These are phyloP conservation scores for Tarsius wallacei DNA, from an alignment of 2,797 vertebrate genomes.

Conservation along the genomic window DNA sequence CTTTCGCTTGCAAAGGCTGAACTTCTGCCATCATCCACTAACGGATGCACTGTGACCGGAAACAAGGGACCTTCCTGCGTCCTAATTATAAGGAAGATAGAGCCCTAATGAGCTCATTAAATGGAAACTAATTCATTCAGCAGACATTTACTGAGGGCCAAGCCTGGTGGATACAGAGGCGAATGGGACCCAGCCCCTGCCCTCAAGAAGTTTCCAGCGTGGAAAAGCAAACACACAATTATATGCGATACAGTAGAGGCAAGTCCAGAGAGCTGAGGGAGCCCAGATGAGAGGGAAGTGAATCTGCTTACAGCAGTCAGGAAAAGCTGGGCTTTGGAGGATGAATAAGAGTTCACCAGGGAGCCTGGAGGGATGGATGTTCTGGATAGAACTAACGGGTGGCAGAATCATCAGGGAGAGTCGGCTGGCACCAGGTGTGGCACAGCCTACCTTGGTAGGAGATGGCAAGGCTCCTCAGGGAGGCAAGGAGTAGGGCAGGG, in stretches of 20 bases:
- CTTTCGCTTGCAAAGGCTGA: background rate
- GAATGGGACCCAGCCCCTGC: background rate
- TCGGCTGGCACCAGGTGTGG: background rate
- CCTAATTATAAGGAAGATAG: background rate
- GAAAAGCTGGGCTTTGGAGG: background rate
- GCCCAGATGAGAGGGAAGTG: background rate
- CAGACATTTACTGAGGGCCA: background rate
- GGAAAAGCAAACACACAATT: background rate
- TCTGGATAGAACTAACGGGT: background rate
- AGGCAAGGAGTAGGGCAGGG: background rate
- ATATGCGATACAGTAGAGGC: background rate
- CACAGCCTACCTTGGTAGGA: background rate
- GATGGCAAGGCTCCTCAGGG: background rate
- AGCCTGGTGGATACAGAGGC: background rate
- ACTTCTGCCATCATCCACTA: constrained; percentile 27
- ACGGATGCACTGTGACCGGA: background rate
- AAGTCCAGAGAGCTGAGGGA: background rate
- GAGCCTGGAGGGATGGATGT: background rate
- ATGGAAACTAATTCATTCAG: constrained; percentile 53
- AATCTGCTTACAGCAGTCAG: background rate
- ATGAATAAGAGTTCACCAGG: background rate
- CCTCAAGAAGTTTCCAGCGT: background rate
- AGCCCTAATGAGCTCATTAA: constrained; percentile 59
- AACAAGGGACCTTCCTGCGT: constrained; percentile 23
- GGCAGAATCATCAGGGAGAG: background rate